A percentile compares a stretch with the other conserved stretches of the same genome.
Conservation (phyloP, 1,140 invertebrate genomes). For the Nilaparvata lugens region DNA sequence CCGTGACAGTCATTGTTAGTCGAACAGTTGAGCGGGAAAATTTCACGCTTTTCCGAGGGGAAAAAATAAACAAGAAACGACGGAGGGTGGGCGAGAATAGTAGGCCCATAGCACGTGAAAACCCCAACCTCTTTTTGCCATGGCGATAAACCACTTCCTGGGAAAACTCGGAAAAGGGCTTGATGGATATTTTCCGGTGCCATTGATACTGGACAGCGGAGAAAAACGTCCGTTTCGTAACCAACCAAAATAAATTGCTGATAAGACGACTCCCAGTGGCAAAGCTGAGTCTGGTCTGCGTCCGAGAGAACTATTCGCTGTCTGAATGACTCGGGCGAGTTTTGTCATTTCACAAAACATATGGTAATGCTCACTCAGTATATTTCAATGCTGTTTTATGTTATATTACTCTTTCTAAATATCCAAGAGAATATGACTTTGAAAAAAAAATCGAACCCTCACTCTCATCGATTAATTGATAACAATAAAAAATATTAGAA, state of each 20-base stretch:
- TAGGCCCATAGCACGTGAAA: no score
- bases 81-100: neutral
- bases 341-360: neutral
- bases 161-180: neutral
- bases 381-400: no score
- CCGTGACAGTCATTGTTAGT: neutral
- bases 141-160: neutral
- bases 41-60: neutral
- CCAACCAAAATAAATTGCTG: no score
- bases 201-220: neutral
- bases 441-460: no score
- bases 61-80: neutral
- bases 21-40: neutral
- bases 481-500: no score
- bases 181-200: neutral
- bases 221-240: constrained; percentile 2
- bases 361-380: neutral
- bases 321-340: neutral
- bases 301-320: neutral
- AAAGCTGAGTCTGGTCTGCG: no score
- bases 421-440: no score
- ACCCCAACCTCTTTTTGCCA: no score
- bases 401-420: no score
- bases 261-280: no score
- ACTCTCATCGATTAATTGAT: no score